Evolutionary conservation across 2,113 vertebrate genomes (phyloP).

Genomic region (Solenodon paradoxus): DNA sequence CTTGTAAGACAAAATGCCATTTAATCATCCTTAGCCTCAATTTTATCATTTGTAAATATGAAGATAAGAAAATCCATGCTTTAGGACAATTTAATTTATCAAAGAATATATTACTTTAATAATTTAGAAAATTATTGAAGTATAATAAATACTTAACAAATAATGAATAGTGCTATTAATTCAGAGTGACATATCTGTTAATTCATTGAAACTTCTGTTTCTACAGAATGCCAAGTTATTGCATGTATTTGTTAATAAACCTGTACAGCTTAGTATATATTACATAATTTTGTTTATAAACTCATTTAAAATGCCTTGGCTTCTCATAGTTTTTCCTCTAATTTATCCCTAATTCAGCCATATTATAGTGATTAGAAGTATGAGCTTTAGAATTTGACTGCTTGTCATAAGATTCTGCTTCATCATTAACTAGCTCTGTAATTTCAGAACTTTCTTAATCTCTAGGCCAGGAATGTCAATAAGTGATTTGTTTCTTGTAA

Average conservation of each 20-base stretch:
- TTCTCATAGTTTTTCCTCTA: background rate
- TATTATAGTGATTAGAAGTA: background rate
- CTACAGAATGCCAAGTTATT: background rate
- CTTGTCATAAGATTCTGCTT: background rate
- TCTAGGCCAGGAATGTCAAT: background rate
- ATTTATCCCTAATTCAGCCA: background rate
- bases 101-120: no score
- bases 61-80: background rate
- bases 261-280: background rate
- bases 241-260: background rate
- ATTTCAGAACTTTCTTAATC: background rate
- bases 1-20: background rate
- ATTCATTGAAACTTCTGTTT: background rate
- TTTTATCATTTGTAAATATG: background rate
- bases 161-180: background rate
- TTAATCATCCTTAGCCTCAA: no score
- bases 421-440: background rate
- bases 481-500: no score
- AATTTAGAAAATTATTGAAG: no score
- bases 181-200: background rate
- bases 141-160: slow-evolving; percentile 13
- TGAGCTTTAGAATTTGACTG: background rate
- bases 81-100: background rate
- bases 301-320: background rate
- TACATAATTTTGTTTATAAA: background rate